A percentile compares a stretch with the other conserved stretches of the same genome.
Conservation (phyloP, 2,888 invertebrate genomes). For the Scaptodrosophila latifasciaeformis region DNA sequence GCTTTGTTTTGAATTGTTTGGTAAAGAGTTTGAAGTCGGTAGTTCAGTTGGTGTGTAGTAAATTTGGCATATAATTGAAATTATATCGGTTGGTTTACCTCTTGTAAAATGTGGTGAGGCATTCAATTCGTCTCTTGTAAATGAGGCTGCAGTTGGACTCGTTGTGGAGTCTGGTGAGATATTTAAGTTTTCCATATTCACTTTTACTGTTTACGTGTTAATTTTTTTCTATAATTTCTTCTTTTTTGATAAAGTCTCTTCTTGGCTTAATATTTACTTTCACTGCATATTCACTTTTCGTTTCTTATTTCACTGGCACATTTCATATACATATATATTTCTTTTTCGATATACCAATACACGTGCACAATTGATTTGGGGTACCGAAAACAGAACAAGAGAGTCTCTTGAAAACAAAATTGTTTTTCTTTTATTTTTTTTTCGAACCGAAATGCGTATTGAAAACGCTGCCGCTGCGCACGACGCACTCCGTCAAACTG, state of each 20-base stretch:
- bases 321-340: not conserved
- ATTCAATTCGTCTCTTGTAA: not conserved
- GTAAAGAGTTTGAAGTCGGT: not conserved
- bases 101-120: not conserved
- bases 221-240: no score
- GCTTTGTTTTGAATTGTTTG: not conserved
- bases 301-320: not conserved
- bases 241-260: not conserved
- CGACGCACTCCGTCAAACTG: conserved; percentile 70
- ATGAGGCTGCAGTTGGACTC: not conserved
- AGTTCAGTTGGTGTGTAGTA: not conserved
- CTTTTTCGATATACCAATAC: conserved; percentile 10
- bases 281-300: not conserved
- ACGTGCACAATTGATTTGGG: conserved; percentile 4
- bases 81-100: not conserved
- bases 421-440: not conserved
- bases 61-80: not conserved
- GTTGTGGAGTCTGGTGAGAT: not conserved
- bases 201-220: no score
- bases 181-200: not conserved
- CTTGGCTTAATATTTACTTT: not conserved
- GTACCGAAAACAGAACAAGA: not conserved
- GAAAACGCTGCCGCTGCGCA: conserved; percentile 67
- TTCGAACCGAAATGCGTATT: conserved; percentile 7
- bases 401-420: no score